phyloP scores from a whole-genome alignment of 1,140 invertebrate genomes.

The Heliothis virescens region DNA sequence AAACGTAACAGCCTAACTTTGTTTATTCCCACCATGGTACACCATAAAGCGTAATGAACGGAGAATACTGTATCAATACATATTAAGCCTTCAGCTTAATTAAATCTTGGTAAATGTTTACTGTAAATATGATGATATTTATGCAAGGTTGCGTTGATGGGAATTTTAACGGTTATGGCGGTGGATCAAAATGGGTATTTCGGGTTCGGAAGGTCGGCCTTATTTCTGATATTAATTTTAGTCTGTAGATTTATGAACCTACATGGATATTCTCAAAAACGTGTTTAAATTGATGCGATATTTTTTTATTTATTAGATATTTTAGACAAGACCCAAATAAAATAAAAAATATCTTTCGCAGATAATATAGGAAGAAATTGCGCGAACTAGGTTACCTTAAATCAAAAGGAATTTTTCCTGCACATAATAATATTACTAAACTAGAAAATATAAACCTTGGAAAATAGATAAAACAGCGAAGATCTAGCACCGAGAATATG shows the following conservation, averaged over 20 bases:
- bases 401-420: too few relatives aligned
- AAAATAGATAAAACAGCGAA: slow-evolving; percentile 3
- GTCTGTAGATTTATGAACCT: too few relatives aligned
- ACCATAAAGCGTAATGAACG: slow-evolving; percentile 37
- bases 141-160: background rate
- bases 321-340: too few relatives aligned
- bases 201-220: background rate
- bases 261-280: too few relatives aligned
- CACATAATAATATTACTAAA: slow-evolving; percentile 8
- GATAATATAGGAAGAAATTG: too few relatives aligned
- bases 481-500: slow-evolving; percentile 23
- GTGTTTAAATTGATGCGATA: too few relatives aligned
- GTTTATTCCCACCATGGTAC: slow-evolving; percentile 59
- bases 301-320: too few relatives aligned
- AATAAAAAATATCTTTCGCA: too few relatives aligned
- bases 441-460: slow-evolving; percentile 11
- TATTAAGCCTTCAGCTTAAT: slow-evolving; percentile 9
- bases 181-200: background rate
- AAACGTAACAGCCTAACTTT: slow-evolving; percentile 58
- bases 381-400: too few relatives aligned
- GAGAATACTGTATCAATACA: slow-evolving; percentile 31
- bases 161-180: slow-evolving; percentile 1
- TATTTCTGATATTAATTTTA: too few relatives aligned
- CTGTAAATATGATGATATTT: slow-evolving; percentile 6
- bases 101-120: slow-evolving; percentile 9